phyloP scores from a whole-genome alignment of 2,113 vertebrate genomes.

The Pituophis catenifer region DNA sequence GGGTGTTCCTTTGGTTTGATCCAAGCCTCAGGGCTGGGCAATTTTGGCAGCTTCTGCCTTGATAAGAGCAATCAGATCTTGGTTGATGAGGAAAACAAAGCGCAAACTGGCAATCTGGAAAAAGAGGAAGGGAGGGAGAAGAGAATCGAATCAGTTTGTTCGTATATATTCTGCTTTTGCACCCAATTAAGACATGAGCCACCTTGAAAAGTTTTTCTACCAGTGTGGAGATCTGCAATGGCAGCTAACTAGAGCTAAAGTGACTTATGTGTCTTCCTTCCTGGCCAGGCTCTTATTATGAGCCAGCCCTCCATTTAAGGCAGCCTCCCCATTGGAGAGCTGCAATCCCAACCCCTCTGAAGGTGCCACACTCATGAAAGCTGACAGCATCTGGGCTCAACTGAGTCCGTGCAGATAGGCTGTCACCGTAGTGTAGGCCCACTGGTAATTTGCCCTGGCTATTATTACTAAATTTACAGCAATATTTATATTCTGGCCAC shows the following conservation, averaged over 20 bases:
- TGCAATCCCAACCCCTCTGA: background rate
- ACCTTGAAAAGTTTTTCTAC: background rate
- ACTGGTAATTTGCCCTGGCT: background rate
- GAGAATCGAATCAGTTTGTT: background rate
- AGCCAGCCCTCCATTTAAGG: background rate
- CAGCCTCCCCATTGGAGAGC: background rate
- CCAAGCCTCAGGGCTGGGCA: conserved; percentile 62
- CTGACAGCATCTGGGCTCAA: background rate
- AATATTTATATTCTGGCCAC: background rate
- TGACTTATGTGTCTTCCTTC: background rate
- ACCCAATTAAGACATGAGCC: background rate
- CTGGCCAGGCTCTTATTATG: background rate
- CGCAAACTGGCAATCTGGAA: conserved; percentile 89
- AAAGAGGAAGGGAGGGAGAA: background rate
- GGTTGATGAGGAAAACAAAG: conserved; percentile 95
- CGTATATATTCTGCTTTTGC: background rate
- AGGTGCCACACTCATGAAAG: background rate
- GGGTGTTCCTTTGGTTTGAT: background rate
- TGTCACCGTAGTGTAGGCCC: background rate
- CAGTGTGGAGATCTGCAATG: background rate
- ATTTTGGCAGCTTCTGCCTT: conserved; percentile 94
- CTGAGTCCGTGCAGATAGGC: background rate
- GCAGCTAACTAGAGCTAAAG: background rate
- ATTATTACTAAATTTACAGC: background rate
- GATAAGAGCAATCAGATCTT: conserved; percentile 92